Evolutionary conservation across 2,888 invertebrate genomes (phyloP), one percentile per base, ranked within the genome.

Genomic region (Agrotis puta): DNA sequence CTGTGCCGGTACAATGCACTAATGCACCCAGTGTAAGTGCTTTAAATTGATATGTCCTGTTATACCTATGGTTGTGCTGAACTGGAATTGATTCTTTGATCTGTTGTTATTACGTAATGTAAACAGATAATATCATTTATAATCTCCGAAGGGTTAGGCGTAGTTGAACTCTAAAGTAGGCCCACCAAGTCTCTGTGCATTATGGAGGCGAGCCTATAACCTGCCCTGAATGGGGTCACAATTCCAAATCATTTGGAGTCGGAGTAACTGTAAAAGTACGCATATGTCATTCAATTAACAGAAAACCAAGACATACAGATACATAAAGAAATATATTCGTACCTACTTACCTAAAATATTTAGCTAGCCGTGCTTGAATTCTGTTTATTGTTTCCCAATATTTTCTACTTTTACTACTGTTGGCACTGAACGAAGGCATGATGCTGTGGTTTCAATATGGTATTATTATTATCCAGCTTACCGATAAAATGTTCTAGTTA

Each of bases 21-120:
- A 85, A 82, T 83, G 79, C 85, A 74, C 53, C 68, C 67, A 73
- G 74, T 80, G 81, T 74, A 86, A 81, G 85, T 85, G 79, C 76
- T 84, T 83, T 79, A 83, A 87, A 83, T 85, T 86, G 79, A 82
- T 74, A 74, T 69, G 74, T 75, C 70, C 63, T 70, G 70, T 73
- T 81, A 56, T 68, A 62, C 53, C 51, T 70, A 67, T 56, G 24
- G 3, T 24, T 58, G 24, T 47, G 53, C 18, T 54, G 43, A 33
- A 11, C 9, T 57, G n/a, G 27, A 22, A 71, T 63, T 53, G 57
- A 72, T 79, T 71, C 33, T 53, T 47, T 63, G 22, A 43, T 47
- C 47, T 54, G n/a, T 18, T 51, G 51, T 47, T n/a, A 9, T 27
- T 45, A 61, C 2, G 5, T 33, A 13, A 53, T 1, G 50, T 45